phyloP scores from a whole-genome alignment of 2,888 invertebrate species.

The Phragmatobia fuliginosa region DNA sequence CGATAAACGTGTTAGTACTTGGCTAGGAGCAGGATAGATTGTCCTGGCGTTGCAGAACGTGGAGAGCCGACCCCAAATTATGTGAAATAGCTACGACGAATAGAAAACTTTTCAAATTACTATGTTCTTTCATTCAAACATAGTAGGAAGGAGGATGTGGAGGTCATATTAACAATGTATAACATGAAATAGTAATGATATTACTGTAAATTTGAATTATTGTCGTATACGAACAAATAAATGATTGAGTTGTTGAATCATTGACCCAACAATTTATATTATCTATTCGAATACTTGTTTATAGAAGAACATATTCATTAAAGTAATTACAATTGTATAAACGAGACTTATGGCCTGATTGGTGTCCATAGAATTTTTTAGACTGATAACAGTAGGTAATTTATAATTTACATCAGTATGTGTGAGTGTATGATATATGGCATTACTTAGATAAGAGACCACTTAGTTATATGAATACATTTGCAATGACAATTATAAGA shows the following conservation, averaged over 20 bases:
- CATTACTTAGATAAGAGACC: not conserved
- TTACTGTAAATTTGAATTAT: not conserved
- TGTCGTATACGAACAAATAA: not conserved
- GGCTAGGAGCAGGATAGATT: too few relatives aligned
- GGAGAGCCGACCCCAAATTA: too few relatives aligned
- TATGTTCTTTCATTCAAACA: not conserved
- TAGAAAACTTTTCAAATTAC: not conserved
- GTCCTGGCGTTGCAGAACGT: too few relatives aligned
- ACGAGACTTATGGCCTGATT: constrained; percentile 20
- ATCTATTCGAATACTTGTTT: constrained; percentile 2
- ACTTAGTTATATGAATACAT: not conserved
- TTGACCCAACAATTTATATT: constrained; percentile 20
- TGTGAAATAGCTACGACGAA: too few relatives aligned
- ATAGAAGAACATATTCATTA: constrained; percentile 20
- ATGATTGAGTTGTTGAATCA: constrained; percentile 11
- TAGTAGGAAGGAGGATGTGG: too few relatives aligned
- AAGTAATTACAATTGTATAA: constrained; percentile 16
- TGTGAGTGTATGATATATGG: not conserved
- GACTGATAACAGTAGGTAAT: constrained; percentile 27
- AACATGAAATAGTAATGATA: not conserved
- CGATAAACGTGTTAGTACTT: too few relatives aligned
- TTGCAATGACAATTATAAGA: too few relatives aligned
- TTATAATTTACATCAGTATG: constrained; percentile 21
- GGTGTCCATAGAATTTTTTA: constrained; percentile 26
- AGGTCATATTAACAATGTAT: too few relatives aligned